phyloP scores from a whole-genome alignment of 2,888 invertebrate genomes.

The Melolontha melolontha region DNA sequence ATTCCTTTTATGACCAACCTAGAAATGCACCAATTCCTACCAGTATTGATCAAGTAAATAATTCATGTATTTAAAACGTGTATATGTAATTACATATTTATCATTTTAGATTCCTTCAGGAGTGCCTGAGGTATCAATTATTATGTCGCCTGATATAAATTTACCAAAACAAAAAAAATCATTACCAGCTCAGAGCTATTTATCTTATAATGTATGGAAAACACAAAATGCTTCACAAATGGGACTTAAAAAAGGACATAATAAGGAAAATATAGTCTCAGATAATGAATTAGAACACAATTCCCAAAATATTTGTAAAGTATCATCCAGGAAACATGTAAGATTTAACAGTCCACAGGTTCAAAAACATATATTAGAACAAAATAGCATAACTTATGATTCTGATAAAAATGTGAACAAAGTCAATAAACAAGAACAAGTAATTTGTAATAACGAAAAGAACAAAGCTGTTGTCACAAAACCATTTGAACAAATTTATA shows the following conservation, averaged over 20 bases:
- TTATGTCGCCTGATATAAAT: constrained; percentile 46
- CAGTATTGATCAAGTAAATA: constrained; percentile 52
- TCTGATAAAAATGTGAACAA: constrained; percentile 17
- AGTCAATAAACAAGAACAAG: too few relatives aligned
- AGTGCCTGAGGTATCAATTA: constrained; percentile 62
- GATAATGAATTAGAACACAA: constrained; percentile 40
- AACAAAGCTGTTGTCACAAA: constrained; percentile 40
- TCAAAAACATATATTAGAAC: constrained; percentile 6
- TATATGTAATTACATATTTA: neutral
- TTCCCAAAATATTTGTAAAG: constrained; percentile 13
- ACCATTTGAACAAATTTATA: constrained; percentile 62
- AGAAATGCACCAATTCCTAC: constrained; percentile 57
- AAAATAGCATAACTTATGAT: neutral
- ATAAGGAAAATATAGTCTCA: constrained; percentile 14
- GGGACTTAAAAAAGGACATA: neutral
- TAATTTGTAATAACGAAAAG: constrained; percentile 37
- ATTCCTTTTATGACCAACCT: constrained; percentile 62
- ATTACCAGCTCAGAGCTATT: constrained; percentile 39
- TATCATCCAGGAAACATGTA: constrained; percentile 59
- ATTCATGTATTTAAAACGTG: constrained; percentile 21
- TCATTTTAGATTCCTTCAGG: constrained; percentile 45
- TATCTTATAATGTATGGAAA: constrained; percentile 56
- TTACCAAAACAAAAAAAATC: constrained; percentile 31
- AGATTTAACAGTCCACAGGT: constrained; percentile 58
- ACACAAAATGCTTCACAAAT: constrained; percentile 43